These are phyloP conservation scores for Mastomys coucha DNA, from an alignment of 2,113 vertebrate genomes.

Conservation along the genomic window DNA sequence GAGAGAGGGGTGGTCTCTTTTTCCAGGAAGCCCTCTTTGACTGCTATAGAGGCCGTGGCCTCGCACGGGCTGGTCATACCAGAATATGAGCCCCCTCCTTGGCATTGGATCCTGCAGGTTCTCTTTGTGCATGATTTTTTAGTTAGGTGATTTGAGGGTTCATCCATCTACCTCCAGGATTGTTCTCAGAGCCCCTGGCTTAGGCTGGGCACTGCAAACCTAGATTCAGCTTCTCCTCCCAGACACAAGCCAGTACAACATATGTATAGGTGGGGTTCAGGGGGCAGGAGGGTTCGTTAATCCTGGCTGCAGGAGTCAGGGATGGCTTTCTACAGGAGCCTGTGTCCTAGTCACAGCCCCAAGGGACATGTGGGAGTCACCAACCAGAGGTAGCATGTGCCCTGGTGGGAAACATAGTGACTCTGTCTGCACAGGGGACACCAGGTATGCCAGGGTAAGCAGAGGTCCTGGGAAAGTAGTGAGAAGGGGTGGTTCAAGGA, in stretches of 20 bases:
- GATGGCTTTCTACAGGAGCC: constrained; percentile 27
- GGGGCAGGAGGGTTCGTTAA: background rate
- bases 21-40: constrained; percentile 53
- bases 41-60: background rate
- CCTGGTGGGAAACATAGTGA: background rate
- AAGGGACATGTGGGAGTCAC: background rate
- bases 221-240: background rate
- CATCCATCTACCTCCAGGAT: background rate
- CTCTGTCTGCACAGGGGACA: background rate
- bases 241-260: background rate
- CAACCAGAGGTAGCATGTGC: background rate
- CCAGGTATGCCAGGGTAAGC: background rate
- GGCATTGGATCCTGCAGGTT: background rate
- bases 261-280: no score
- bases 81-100: background rate
- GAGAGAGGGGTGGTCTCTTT: background rate
- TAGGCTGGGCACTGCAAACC: background rate
- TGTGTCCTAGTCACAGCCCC: background rate
- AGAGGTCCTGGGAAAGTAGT: background rate
- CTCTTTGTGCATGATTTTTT: background rate
- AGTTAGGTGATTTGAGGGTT: background rate
- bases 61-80: background rate
- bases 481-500: background rate
- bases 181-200: background rate
- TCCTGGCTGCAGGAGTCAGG: background rate